These are phyloP conservation scores for Threskiornis aethiopicus DNA, from an alignment of 2,797 vertebrate genomes.

Conservation along the genomic window DNA sequence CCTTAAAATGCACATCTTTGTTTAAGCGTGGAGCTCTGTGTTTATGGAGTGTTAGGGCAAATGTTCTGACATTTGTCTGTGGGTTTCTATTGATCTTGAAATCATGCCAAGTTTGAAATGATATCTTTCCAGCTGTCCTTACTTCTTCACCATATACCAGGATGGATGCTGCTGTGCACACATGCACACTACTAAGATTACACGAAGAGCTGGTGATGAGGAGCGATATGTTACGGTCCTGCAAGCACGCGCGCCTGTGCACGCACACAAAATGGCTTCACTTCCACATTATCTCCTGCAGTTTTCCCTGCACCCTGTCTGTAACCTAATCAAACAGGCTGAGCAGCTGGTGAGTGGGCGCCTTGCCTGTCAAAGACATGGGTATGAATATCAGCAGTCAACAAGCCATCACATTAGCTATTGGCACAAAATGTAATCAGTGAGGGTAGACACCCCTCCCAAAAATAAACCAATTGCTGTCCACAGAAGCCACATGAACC, in stretches of 20 bases:
- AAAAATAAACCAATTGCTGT: conserved; percentile 47
- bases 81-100: conserved; percentile 10
- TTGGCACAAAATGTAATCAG: conserved; percentile 7
- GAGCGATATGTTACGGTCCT: neutral
- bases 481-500: conserved; percentile 6
- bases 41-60: conserved; percentile 3
- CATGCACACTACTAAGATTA: rapidly evolving
- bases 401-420: conserved; percentile 55
- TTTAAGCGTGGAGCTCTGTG: neutral
- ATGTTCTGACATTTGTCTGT: conserved; percentile 8
- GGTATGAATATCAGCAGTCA: conserved; percentile 62
- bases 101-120: neutral
- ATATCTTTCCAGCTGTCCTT: neutral
- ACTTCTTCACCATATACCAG: neutral
- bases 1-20: conserved; percentile 3
- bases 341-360: conserved; percentile 68
- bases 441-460: conserved; percentile 21
- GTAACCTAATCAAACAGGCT: conserved; percentile 58
- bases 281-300: neutral
- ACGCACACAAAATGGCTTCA: neutral
- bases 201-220: neutral
- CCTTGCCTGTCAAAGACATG: conserved; percentile 59
- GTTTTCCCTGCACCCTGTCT: conserved; percentile 35
- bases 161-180: neutral
- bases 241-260: neutral